Conservation (phyloP, 1,140 invertebrate species). For the Brachionus rotundiformis region DNA sequence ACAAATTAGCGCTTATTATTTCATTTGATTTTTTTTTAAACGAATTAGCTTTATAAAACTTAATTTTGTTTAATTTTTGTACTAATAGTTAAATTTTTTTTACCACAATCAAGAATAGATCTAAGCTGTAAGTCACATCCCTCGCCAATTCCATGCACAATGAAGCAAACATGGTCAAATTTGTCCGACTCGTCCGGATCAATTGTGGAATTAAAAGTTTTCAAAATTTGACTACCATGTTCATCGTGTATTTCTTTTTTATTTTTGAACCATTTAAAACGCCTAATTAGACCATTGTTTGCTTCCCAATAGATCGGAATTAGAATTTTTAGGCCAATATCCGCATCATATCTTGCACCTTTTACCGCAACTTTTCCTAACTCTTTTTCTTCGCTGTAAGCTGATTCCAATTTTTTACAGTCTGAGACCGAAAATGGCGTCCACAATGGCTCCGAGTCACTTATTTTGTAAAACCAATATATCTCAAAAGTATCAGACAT, state of each 20-base stretch:
- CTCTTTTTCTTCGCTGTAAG: not conserved
- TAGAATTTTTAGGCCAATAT: not conserved
- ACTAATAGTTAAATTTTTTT: too few relatives aligned
- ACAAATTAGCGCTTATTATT: conserved; percentile 1
- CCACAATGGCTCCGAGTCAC: not conserved
- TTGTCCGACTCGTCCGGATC: not conserved
- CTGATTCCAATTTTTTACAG: not conserved
- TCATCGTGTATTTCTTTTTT: not conserved
- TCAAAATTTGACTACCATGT: not conserved
- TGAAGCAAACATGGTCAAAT: conserved; percentile 28
- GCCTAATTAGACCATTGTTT: not conserved
- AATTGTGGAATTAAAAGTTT: not conserved
- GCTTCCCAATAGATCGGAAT: conserved; percentile 18
- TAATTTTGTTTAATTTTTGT: not conserved
- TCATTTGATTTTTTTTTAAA: conserved; percentile 20
- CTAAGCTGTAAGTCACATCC: conserved; percentile 2
- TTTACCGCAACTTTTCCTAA: not conserved
- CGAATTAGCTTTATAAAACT: not conserved
- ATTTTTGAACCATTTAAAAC: conserved; percentile 12
- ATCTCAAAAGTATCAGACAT: not conserved
- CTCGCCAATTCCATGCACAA: conserved; percentile 26
- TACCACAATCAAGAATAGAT: conserved; percentile 25
- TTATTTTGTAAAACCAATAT: conserved; percentile 11
- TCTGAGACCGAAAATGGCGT: not conserved
- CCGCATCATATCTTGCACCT: not conserved